These are phyloP conservation scores for Leptinotarsa peninsularis DNA, from an alignment of 2,888 invertebrate genomes.

Conservation along the genomic window DNA sequence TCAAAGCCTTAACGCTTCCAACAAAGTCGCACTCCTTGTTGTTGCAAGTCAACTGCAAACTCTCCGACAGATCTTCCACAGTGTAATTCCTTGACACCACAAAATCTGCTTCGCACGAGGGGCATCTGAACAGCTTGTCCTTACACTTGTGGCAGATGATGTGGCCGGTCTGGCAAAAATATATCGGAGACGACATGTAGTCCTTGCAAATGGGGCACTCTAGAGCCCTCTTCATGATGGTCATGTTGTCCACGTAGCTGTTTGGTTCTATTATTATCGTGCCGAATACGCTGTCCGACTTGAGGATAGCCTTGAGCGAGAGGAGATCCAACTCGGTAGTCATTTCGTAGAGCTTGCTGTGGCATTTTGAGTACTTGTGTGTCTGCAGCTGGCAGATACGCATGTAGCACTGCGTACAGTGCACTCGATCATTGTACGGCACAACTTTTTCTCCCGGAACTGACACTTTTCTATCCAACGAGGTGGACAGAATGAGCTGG, in stretches of 20 bases:
- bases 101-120: slow-evolving; percentile 1
- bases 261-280: slow-evolving; percentile 5
- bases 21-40: slow-evolving; percentile 9
- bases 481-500: not conserved
- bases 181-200: not conserved
- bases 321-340: not conserved
- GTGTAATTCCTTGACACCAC: not conserved
- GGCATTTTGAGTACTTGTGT: not conserved
- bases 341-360: slow-evolving; percentile 5
- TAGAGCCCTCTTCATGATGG: not conserved
- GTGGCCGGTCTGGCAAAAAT: not conserved
- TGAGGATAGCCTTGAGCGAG: not conserved
- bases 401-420: not conserved
- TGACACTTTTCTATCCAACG: not conserved
- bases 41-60: not conserved
- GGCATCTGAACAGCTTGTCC: not conserved
- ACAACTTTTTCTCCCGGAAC: slow-evolving; percentile 2
- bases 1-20: slow-evolving; percentile 2
- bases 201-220: slow-evolving; percentile 11
- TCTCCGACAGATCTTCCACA: not conserved
- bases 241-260: not conserved
- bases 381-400: not conserved
- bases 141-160: not conserved
- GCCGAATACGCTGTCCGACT: not conserved
- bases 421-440: not conserved